Percentiles rank a stretch among this genome's conserved stretches.
phyloP scores from a whole-genome alignment of 2,113 vertebrate species.

The Sisor rabdophorus region DNA sequence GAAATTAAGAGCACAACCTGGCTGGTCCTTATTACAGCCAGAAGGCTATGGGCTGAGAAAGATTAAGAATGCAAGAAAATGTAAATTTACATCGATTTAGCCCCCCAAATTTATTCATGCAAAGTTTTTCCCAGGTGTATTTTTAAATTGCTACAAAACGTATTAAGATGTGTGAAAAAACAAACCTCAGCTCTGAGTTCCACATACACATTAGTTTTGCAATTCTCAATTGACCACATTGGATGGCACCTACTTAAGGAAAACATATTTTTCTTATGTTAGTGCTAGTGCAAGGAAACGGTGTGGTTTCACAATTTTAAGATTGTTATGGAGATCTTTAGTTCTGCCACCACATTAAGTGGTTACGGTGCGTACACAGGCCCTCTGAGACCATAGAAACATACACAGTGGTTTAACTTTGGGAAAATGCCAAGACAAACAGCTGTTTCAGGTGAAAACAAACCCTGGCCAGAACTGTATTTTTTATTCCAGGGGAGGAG shows the following conservation, averaged over 20 bases:
- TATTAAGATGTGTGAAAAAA: not conserved
- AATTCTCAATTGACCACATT: conserved; percentile 32
- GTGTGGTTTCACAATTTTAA: conserved; percentile 72
- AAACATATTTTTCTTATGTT: conserved; percentile 45
- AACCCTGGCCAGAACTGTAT: conserved; percentile 61
- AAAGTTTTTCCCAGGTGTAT: not conserved
- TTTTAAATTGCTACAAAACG: not conserved
- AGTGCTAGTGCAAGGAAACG: conserved; percentile 61
- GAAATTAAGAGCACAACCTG: conserved; percentile 24
- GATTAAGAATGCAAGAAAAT: not conserved
- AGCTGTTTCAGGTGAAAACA: conserved; percentile 74
- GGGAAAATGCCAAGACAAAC: conserved; percentile 72
- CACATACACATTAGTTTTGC: conserved; percentile 20
- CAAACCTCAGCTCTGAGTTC: not conserved
- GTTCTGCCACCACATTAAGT: conserved; percentile 65
- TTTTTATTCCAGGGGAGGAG: conserved; percentile 52
- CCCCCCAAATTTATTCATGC: not conserved
- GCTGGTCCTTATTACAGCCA: conserved; percentile 25
- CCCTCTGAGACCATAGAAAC: conserved; percentile 72
- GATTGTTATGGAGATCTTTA: conserved; percentile 70
- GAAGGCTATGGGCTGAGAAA: conserved; percentile 18
- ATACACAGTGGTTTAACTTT: conserved; percentile 73
- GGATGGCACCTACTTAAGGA: conserved; percentile 42
- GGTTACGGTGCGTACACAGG: conserved; percentile 68
- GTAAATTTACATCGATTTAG: not conserved